These are phyloP conservation scores for Calonectris borealis DNA, from an alignment of 2,113 vertebrate species.

Conservation along the genomic window DNA sequence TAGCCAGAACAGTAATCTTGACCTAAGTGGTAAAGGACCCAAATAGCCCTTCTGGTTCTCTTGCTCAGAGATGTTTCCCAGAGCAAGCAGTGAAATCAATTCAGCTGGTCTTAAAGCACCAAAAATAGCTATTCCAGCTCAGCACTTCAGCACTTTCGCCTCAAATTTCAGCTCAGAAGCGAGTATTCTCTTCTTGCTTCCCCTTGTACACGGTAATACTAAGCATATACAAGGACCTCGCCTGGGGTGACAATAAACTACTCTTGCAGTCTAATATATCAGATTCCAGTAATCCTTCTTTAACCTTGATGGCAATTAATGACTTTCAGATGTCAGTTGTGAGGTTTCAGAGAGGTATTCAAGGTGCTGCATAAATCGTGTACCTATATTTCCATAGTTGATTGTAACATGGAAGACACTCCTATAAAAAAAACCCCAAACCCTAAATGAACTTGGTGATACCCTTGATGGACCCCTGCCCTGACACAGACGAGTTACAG, in stretches of 20 bases:
- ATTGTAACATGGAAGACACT: background rate
- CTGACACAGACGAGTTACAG: fast-evolving
- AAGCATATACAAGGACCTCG: fast-evolving
- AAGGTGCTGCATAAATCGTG: background rate
- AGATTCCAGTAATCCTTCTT: background rate
- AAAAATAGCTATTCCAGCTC: background rate
- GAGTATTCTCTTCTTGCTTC: background rate
- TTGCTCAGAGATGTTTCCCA: background rate
- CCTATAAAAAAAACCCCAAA: background rate
- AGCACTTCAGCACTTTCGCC: background rate
- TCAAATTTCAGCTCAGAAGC: background rate
- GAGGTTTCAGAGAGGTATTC: background rate
- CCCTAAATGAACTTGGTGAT: background rate
- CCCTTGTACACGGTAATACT: background rate
- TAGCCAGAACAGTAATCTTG: background rate
- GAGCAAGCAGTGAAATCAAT: background rate
- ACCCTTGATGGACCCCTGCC: background rate
- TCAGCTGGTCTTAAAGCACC: background rate
- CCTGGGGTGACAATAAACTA: background rate
- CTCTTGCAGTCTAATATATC: background rate
- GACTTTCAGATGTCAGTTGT: background rate
- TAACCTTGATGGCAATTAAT: background rate
- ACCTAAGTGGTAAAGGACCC: background rate
- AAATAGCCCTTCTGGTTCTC: background rate
- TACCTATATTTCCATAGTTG: background rate